Evolutionary conservation across 2,888 invertebrate species (phyloP).

Genomic region (Apodemia hepburni): DNA sequence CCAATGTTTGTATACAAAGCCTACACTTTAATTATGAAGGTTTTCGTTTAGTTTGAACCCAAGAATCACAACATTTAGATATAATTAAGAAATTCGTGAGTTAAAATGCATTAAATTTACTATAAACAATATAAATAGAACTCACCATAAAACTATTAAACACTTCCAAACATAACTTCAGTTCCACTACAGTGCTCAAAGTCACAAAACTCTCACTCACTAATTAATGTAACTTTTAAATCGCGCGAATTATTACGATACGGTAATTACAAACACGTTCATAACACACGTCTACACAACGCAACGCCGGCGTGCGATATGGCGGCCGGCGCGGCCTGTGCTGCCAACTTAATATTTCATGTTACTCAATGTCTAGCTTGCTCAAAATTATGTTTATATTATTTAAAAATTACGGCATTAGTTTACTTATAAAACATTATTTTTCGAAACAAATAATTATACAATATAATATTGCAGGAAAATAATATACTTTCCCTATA

Average conservation of each 20-base stretch:
- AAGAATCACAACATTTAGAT: no score
- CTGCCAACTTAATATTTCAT: neutral
- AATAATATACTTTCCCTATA: no score
- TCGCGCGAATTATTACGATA: constrained; percentile 38
- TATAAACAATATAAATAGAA: constrained; percentile 19
- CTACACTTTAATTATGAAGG: no score
- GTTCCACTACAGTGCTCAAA: constrained; percentile 40
- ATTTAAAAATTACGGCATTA: neutral
- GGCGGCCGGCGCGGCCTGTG: constrained; percentile 22
- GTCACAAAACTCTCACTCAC: constrained; percentile 47
- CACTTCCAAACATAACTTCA: constrained; percentile 40
- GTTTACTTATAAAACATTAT: neutral
- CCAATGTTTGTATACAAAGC: constrained; percentile 6
- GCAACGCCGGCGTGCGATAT: constrained; percentile 41
- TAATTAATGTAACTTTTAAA: constrained; percentile 38
- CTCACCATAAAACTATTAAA: constrained; percentile 42
- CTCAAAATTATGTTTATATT: neutral
- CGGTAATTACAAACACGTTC: constrained; percentile 16
- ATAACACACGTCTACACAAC: constrained; percentile 30
- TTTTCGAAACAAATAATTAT: neutral
- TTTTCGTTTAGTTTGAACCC: no score
- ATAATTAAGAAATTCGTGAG: no score
- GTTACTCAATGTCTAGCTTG: constrained; percentile 12
- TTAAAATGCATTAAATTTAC: neutral
- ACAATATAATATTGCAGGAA: neutral